Percentiles rank a stretch among this genome's conserved stretches.
These are phyloP conservation scores for Oopsacas minuta DNA, from an alignment of 37 sponge, comb jelly and placozoan species.

Conservation along the genomic window DNA sequence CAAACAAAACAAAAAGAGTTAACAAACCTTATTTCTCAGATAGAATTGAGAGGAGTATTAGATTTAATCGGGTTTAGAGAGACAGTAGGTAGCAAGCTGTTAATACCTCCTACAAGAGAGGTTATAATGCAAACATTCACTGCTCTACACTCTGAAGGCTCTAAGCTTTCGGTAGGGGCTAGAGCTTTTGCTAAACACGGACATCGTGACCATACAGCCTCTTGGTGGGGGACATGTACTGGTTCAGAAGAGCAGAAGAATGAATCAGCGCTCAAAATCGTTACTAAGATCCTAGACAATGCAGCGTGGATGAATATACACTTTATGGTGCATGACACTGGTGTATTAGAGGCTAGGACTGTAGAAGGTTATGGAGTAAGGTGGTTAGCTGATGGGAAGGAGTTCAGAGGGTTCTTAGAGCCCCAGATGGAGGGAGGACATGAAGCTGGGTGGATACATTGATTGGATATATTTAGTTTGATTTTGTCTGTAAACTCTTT, in stretches of 20 bases:
- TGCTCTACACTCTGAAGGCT: conserved; percentile 18
- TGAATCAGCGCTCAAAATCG: conserved; percentile 34
- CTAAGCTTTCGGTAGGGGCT: conserved; percentile 56
- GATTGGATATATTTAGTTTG: neutral
- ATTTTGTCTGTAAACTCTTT: no score
- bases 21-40: conserved; percentile 1
- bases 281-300: conserved; percentile 23
- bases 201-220: conserved; percentile 44
- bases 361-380: conserved; percentile 58
- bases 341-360: conserved; percentile 49
- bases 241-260: conserved; percentile 58
- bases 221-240: conserved; percentile 61
- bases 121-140: conserved; percentile 28
- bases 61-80: conserved; percentile 48
- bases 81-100: conserved; percentile 38
- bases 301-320: conserved; percentile 67
- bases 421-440: conserved; percentile 74
- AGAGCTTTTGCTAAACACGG: conserved; percentile 58
- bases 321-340: conserved; percentile 40
- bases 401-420: conserved; percentile 71
- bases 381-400: conserved; percentile 53
- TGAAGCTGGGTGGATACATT: conserved; percentile 30
- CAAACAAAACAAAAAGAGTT: neutral
- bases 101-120: conserved; percentile 38
- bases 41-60: conserved; percentile 47